These are phyloP conservation scores for Drosophila tristis DNA, from an alignment of 1,140 invertebrate genomes.

Conservation along the genomic window DNA sequence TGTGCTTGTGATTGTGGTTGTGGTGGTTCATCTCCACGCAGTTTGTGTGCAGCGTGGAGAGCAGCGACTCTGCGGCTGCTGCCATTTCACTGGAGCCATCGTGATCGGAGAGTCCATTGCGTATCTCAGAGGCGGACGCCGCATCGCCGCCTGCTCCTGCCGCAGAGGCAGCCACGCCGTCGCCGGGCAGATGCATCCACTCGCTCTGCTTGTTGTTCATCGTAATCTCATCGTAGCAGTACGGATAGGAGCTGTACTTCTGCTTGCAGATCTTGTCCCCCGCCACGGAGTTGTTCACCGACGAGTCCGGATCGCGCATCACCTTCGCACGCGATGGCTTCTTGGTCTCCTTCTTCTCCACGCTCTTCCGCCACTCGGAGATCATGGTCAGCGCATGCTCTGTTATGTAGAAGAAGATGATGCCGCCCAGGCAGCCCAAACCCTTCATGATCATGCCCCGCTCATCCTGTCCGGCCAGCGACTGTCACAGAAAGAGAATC, in stretches of 20 bases:
- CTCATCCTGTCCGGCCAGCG: slow-evolving; percentile 69
- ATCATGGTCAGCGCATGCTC: slow-evolving; percentile 92
- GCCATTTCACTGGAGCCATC: slow-evolving; percentile 56
- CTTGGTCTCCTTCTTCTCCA: slow-evolving; percentile 86
- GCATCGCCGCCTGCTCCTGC: slow-evolving; percentile 75
- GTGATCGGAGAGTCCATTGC: slow-evolving; percentile 69
- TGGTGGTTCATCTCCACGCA: slow-evolving; percentile 74
- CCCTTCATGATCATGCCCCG: slow-evolving; percentile 92
- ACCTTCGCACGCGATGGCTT: slow-evolving; percentile 87
- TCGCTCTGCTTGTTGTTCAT: slow-evolving; percentile 88
- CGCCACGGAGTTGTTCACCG: slow-evolving; percentile 86
- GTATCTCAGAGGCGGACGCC: slow-evolving; percentile 36
- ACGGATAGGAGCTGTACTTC: slow-evolving; percentile 93
- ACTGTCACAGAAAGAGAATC: slow-evolving; percentile 35
- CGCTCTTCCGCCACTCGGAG: slow-evolving; percentile 91
- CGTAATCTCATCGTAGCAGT: slow-evolving; percentile 92
- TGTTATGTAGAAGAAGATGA: slow-evolving; percentile 95
- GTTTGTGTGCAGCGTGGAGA: slow-evolving; percentile 73
- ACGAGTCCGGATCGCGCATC: slow-evolving; percentile 86
- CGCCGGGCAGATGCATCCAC: slow-evolving; percentile 83
- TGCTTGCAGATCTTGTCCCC: slow-evolving; percentile 91
- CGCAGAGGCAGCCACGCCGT: slow-evolving; percentile 41
- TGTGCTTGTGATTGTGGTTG: slow-evolving; percentile 66
- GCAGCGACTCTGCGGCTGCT: slow-evolving; percentile 70
- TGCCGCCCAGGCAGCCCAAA: slow-evolving; percentile 90